phyloP scores from a whole-genome alignment of 2,113 vertebrate species.

The Hoplias malabaricus region DNA sequence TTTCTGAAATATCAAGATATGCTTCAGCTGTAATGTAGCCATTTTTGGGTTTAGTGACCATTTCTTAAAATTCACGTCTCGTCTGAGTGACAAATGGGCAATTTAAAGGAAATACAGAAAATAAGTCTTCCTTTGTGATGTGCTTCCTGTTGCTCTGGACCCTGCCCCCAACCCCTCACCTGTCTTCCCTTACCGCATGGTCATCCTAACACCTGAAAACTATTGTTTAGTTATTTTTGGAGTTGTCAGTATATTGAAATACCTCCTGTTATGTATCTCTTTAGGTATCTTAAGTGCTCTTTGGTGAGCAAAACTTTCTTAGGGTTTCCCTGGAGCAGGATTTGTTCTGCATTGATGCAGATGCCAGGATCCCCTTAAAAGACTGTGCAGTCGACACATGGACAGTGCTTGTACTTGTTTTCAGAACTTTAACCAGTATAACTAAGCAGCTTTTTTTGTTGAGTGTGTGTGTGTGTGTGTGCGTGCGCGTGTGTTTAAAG shows the following conservation, averaged over 20 bases:
- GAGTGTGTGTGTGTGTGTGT: constrained; percentile 5
- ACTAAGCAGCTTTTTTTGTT: constrained; percentile 74
- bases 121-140: constrained; percentile 68
- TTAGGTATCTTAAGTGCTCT: constrained; percentile 69
- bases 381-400: constrained; percentile 27
- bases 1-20: constrained; percentile 61
- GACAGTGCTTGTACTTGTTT: constrained; percentile 68
- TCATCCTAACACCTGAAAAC: constrained; percentile 63
- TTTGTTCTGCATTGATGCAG: neutral
- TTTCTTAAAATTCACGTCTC: constrained; percentile 51
- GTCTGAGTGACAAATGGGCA: constrained; percentile 41
- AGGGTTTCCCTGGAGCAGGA: constrained; percentile 27
- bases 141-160: constrained; percentile 64
- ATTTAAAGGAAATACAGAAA: constrained; percentile 38
- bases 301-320: constrained; percentile 62
- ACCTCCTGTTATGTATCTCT: constrained; percentile 68
- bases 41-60: constrained; percentile 63
- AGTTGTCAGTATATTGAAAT: constrained; percentile 66
- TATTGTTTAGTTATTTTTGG: constrained; percentile 68
- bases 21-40: constrained; percentile 76
- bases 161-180: constrained; percentile 49
- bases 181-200: constrained; percentile 74
- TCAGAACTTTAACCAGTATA: constrained; percentile 70
- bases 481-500: constrained; percentile 44
- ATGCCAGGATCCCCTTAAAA: neutral